Conservation (phyloP, 1,140 invertebrate genomes). For the Chelonus insularis region DNA sequence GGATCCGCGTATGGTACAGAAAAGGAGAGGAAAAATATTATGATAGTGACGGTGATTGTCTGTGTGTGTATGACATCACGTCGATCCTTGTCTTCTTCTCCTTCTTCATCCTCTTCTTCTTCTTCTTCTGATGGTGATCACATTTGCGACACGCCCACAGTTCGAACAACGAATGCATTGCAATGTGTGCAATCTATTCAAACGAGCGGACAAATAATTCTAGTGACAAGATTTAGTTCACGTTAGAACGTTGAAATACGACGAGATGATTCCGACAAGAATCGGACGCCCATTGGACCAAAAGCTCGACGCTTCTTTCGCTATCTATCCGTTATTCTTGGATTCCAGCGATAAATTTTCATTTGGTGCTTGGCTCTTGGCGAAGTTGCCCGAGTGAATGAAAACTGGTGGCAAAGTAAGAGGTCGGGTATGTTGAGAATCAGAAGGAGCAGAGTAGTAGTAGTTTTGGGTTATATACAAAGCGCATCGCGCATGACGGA, state of each 20-base stretch:
- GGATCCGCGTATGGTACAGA: conserved; percentile 24
- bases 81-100: too few species aligned
- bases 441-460: background rate
- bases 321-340: conserved; percentile 11
- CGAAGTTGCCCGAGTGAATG: conserved; percentile 15
- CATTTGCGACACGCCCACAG: conserved; percentile 5
- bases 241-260: conserved; percentile 14
- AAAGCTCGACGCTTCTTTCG: conserved; percentile 4
- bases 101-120: too few species aligned
- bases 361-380: conserved; percentile 14
- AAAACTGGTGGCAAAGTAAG: conserved; percentile 12
- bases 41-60: background rate
- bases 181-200: conserved; percentile 11
- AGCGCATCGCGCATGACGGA: conserved; percentile 10
- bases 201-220: conserved; percentile 18
- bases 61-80: too few species aligned
- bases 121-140: background rate
- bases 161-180: background rate
- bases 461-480: background rate
- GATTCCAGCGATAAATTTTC: conserved; percentile 17
- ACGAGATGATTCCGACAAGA: conserved; percentile 12
- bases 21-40: background rate
- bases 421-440: background rate
- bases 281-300: conserved; percentile 10
- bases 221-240: background rate